Evolutionary conservation across 2,113 vertebrate species (phyloP).

Genomic region (Sorex araneus): DNA sequence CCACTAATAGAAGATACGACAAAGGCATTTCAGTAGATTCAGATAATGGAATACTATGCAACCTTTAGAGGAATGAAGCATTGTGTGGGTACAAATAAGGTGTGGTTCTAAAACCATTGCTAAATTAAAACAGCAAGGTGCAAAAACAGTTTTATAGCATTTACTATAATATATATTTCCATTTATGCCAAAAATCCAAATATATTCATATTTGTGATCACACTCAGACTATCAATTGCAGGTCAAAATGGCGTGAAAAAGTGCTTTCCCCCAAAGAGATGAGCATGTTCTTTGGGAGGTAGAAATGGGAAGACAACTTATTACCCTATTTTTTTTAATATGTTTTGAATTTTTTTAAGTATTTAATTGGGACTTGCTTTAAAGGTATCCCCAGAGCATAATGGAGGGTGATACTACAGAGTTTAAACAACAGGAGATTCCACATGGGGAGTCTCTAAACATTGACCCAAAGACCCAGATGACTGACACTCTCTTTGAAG

Average conservation of each 20-base stretch:
- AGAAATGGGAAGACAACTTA: neutral
- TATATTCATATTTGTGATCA: neutral
- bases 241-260: neutral
- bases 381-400: neutral
- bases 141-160: neutral
- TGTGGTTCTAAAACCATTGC: neutral
- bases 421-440: too few relatives aligned
- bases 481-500: too few relatives aligned
- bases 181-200: neutral
- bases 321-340: neutral
- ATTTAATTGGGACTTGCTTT: neutral
- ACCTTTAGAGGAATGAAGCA: neutral
- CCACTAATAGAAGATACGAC: neutral
- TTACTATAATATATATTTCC: neutral
- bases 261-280: neutral
- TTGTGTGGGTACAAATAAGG: neutral
- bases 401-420: too few relatives aligned
- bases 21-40: neutral
- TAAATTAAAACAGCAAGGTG: neutral
- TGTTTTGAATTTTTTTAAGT: neutral
- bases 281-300: neutral
- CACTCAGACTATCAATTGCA: neutral
- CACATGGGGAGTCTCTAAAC: too few relatives aligned
- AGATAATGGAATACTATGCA: neutral
- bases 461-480: too few relatives aligned